Evolutionary conservation across 2,797 vertebrate genomes (phyloP), one percentile per base, ranked within the genome.

Genomic region (Pseudochromis fuscus): DNA sequence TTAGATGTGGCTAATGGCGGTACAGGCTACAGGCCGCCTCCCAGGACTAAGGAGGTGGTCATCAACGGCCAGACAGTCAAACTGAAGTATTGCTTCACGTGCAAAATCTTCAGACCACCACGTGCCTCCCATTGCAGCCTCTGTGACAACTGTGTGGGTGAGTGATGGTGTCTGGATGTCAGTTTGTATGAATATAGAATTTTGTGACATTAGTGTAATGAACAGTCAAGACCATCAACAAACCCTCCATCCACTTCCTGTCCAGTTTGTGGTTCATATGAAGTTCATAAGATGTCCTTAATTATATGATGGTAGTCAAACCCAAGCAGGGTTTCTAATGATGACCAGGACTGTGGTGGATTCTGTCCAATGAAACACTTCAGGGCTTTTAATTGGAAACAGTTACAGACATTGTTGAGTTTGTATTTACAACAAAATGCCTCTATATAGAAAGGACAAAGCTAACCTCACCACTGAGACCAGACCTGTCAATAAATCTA

Each of bases 121-220:
- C 96, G 97, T 84, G 96, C 97, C 92, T 99, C 97, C 71, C 97
- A 99, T 89, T 99, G 97, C 92, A 99, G 97, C 94, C 96, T 99
- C 88, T 99, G 97, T 88, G 97, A 99, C 95, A 99, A 99, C 94
- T 99, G 97, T 92, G 97, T 98, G 93, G 97, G 97, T 99, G 91
- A 97, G 97, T 93, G 53, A 55, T 38, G 52, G 19, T 12, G 0
- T 71, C 19, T 50, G 19, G 19, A 55, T 51, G 30, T 19, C 15
- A 33, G 8, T 40, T 38, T 69, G 12, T 38, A 7, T 55, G 1
- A 16, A 1, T 63, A 66, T 57, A 40, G 25, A 1, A 45, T 42
- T 58, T 64, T 52, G 11, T 64, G 24, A 31, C 16, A 25, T 38
- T 13, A 13, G 15, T 16, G 5, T 16, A n/a, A 42, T 13, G 3